A percentile compares a stretch with the other conserved stretches of the same genome.
Conservation (phyloP, 2,888 invertebrate species). For the Ophioninae sp. region DNA sequence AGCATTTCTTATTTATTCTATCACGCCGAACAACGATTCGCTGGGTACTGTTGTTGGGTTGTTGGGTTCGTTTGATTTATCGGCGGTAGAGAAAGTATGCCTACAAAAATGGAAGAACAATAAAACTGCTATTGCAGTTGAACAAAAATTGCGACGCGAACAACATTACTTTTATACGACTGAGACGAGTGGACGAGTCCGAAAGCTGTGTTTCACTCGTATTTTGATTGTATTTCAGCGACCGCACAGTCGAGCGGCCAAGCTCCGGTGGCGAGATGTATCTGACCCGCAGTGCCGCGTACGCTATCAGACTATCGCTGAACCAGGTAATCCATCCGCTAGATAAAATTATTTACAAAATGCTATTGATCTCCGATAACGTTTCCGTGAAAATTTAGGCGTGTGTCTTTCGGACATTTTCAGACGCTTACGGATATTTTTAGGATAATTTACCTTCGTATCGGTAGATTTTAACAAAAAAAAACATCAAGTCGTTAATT, state of each 20-base stretch:
- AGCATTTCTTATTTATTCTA: constrained; percentile 32
- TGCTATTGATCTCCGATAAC: background rate
- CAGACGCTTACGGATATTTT: too few species aligned
- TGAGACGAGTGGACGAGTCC: background rate
- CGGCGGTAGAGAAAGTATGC: background rate
- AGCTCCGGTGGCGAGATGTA: constrained; percentile 71
- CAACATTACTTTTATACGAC: too few species aligned
- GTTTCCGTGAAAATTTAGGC: background rate
- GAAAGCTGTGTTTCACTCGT: constrained; percentile 3
- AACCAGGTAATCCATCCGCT: constrained; percentile 69
- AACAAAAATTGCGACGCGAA: background rate
- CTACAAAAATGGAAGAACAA: background rate
- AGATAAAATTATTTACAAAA: constrained; percentile 4
- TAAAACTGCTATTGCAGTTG: background rate
- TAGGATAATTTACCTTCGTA: too few species aligned
- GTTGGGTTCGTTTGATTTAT: too few species aligned
- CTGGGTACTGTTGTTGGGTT: too few species aligned
- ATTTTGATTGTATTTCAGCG: constrained; percentile 64
- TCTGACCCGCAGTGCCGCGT: constrained; percentile 70
- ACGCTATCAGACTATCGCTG: constrained; percentile 74
- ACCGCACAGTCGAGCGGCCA: constrained; percentile 64
- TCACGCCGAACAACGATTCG: constrained; percentile 11
- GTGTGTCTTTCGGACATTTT: too few species aligned
- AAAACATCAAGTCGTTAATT: too few species aligned
- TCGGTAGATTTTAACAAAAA: too few species aligned